phyloP scores from a whole-genome alignment of 2,113 vertebrate species.

The Mola mola region DNA sequence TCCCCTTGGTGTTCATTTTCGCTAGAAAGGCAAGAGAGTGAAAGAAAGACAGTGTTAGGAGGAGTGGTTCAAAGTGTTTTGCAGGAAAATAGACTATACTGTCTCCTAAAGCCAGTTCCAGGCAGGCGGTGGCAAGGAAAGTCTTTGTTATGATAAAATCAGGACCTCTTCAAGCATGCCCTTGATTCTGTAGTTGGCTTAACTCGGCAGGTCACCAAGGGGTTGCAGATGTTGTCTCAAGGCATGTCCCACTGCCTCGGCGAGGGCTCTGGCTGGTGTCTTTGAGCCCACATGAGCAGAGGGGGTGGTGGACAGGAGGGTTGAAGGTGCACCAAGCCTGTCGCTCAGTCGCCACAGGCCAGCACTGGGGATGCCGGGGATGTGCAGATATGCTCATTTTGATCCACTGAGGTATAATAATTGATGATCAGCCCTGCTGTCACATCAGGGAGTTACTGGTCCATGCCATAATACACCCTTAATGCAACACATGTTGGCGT shows the following conservation, averaged over 20 bases:
- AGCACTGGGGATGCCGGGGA: conserved; percentile 53
- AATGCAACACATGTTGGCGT: conserved; percentile 74
- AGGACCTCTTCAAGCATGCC: conserved; percentile 59
- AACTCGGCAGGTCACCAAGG: conserved; percentile 72
- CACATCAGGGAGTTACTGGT: conserved; percentile 78
- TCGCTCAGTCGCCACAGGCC: conserved; percentile 58
- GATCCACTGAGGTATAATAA: conserved; percentile 86
- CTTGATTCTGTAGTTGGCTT: conserved; percentile 79
- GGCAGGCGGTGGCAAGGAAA: conserved; percentile 38
- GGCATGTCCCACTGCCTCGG: conserved; percentile 71
- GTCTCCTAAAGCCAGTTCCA: conserved; percentile 67
- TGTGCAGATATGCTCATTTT: conserved; percentile 79
- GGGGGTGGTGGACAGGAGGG: conserved; percentile 44
- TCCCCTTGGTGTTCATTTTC: conserved; percentile 43
- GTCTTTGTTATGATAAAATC: conserved; percentile 75
- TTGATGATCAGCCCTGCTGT: conserved; percentile 85
- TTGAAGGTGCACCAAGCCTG: conserved; percentile 55
- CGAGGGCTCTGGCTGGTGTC: conserved; percentile 71
- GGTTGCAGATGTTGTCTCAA: conserved; percentile 84
- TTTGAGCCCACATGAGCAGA: conserved; percentile 75
- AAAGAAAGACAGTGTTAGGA: conserved; percentile 26
- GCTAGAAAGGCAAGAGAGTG: conserved; percentile 11
- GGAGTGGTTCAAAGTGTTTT: conserved; percentile 38
- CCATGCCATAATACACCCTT: conserved; percentile 68
- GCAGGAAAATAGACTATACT: conserved; percentile 68